Evolutionary conservation across 2,888 invertebrate genomes (phyloP), one percentile per base, ranked within the genome.

Genomic region (Eupithecia centaureata): DNA sequence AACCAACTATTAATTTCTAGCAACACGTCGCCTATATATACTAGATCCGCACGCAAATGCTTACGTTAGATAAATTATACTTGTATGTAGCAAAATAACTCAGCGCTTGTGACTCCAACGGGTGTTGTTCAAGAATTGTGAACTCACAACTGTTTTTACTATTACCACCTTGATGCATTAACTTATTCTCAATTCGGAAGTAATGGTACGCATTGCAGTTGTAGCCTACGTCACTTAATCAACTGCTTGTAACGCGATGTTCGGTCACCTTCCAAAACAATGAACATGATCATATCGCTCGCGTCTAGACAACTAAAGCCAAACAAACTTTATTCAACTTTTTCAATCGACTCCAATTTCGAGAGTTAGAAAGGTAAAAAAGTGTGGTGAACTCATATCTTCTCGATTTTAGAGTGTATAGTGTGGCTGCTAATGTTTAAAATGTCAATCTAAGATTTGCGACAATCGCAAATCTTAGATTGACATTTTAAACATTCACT

Each of bases 111-210:
- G 57, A 57, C 57, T 33, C 22, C 18, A 22, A 30, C 30, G 32
- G 12, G 15, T 5, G n/a, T 22, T 60, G 51, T 63, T 54, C 57
- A 60, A 63, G 57, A 28, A 68, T 79, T 76, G 71, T 73, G 74
- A 73, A 78, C 76, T 64, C 76, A 77, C 76, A 79, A 77, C 76
- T 79, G 76, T 78, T 33, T 18, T 18, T 33, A 52, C 32, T 2
- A 12, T 57, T 57, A 18, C 57, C 13, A 30, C 18, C 32, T 32
- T 18, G 8, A 18, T 32, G 18, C 13, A 22, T 56, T 30, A 13
- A 52, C 27, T 52, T 25, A 52, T 52, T 52, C 27, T 27, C 52
- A 27, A 27, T 52, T 52, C 52, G 15, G 25, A 27, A 52, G 27
- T 27, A 15, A 27, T 52, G 13, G 27, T 27, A 52, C 22, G 3